A percentile compares a stretch with the other conserved stretches of the same genome.
Conservation (phyloP, 2,888 invertebrate genomes). For the Hypomecis atomaria region DNA sequence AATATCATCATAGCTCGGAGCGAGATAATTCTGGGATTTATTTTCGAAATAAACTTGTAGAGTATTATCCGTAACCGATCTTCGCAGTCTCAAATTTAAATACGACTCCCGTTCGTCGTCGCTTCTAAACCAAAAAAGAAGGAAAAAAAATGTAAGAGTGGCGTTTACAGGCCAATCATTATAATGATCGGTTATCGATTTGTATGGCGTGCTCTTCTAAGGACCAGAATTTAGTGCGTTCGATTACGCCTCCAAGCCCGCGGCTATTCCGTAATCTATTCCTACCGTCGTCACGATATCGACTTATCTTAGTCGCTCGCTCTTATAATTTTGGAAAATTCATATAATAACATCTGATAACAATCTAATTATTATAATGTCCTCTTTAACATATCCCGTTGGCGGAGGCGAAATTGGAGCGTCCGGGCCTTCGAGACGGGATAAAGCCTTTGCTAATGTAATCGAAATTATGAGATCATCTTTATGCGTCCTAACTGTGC, state of each 20-base stretch:
- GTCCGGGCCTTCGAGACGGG: conserved; percentile 66
- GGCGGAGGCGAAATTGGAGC: conserved; percentile 72
- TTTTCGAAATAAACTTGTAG: conserved; percentile 31
- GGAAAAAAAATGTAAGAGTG: conserved; percentile 58
- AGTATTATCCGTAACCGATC: conserved; percentile 30
- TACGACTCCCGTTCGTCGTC: conserved; percentile 78
- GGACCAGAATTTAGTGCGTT: conserved; percentile 77
- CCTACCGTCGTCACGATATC: conserved; percentile 80
- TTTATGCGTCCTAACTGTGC: conserved; percentile 73
- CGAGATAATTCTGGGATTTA: neutral
- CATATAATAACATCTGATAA: conserved; percentile 83
- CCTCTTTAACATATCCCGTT: conserved; percentile 83
- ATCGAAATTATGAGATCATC: conserved; percentile 78
- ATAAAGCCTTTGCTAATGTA: conserved; percentile 78
- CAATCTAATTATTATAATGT: conserved; percentile 84
- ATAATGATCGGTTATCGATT: conserved; percentile 84
- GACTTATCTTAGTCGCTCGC: conserved; percentile 75
- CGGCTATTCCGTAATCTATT: conserved; percentile 78
- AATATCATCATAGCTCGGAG: neutral
- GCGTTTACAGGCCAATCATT: conserved; percentile 81
- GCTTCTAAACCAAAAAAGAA: conserved; percentile 57
- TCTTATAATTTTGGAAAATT: conserved; percentile 82
- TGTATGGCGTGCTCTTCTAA: conserved; percentile 78
- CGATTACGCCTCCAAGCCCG: conserved; percentile 69
- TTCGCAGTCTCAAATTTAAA: conserved; percentile 58